Evolutionary conservation across 2,888 invertebrate genomes (phyloP).

Genomic region (Dasypolia templi): DNA sequence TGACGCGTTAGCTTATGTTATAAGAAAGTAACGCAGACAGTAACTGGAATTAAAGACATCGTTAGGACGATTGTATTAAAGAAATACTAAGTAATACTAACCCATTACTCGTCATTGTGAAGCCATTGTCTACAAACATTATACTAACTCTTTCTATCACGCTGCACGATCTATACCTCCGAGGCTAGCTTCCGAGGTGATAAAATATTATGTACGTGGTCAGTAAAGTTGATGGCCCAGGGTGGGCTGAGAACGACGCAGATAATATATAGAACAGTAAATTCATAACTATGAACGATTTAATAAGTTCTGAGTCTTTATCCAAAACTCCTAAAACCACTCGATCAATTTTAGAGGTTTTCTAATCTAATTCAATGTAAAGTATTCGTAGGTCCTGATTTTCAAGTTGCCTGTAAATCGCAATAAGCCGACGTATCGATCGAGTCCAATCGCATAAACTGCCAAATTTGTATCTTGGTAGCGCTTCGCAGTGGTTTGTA

Average conservation of each 20-base stretch:
- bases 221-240: background rate
- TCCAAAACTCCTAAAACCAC: constrained; percentile 22
- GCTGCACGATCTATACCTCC: background rate
- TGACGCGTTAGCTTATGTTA: background rate
- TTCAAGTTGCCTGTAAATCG: constrained; percentile 10
- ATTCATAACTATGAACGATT: constrained; percentile 1
- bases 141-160: background rate
- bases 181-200: background rate
- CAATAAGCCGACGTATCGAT: constrained; percentile 44
- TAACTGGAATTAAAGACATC: background rate
- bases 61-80: background rate
- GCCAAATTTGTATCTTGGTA: constrained; percentile 31
- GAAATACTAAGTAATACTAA: background rate
- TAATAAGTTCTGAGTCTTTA: constrained; percentile 11
- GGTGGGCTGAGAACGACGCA: background rate
- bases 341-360: constrained; percentile 27
- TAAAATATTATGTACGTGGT: background rate
- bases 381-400: constrained; percentile 14
- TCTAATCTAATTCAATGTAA: constrained; percentile 29
- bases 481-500: constrained; percentile 13
- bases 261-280: background rate
- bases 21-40: background rate
- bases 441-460: constrained; percentile 30
- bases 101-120: background rate
- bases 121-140: background rate